These are phyloP conservation scores for Xenus cinereus DNA, from an alignment of 2,113 vertebrate genomes.

Conservation along the genomic window DNA sequence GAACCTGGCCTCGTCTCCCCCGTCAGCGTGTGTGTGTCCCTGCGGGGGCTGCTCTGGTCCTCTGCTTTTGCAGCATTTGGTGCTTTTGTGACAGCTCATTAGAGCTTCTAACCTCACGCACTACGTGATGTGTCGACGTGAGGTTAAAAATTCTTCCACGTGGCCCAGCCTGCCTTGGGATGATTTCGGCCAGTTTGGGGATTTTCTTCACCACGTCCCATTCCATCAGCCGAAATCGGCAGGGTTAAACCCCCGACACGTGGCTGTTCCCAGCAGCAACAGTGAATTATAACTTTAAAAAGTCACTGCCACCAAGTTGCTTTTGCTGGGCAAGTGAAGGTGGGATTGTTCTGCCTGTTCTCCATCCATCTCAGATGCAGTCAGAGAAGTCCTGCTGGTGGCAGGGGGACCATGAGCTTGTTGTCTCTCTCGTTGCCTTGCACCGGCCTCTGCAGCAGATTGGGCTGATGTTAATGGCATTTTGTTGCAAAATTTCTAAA, in stretches of 20 bases:
- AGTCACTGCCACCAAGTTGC: not conserved
- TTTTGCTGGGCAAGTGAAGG: not conserved
- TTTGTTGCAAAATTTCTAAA: not conserved
- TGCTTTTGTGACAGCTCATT: not conserved
- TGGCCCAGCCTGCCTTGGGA: not conserved
- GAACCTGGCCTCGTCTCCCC: not conserved
- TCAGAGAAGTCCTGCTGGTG: not conserved
- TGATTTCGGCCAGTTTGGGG: not conserved
- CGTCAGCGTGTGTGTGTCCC: not conserved
- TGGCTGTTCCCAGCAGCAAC: not conserved
- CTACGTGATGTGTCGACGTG: rapidly evolving
- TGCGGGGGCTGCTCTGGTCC: not conserved
- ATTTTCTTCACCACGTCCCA: not conserved
- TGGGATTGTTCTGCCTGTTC: not conserved
- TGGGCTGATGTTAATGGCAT: not conserved
- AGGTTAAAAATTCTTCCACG: rapidly evolving
- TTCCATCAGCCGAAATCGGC: not conserved
- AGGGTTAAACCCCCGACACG: not conserved
- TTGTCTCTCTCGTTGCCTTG: not conserved
- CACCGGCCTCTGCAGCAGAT: not conserved
- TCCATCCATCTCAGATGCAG: not conserved
- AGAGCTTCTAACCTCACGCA: not conserved
- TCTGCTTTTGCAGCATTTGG: not conserved
- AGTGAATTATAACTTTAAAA: not conserved
- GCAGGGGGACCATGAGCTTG: not conserved